A percentile compares a stretch with the other conserved stretches of the same genome.
phyloP scores from a whole-genome alignment of 2,797 vertebrate genomes.

The Onychomys leucogaster region DNA sequence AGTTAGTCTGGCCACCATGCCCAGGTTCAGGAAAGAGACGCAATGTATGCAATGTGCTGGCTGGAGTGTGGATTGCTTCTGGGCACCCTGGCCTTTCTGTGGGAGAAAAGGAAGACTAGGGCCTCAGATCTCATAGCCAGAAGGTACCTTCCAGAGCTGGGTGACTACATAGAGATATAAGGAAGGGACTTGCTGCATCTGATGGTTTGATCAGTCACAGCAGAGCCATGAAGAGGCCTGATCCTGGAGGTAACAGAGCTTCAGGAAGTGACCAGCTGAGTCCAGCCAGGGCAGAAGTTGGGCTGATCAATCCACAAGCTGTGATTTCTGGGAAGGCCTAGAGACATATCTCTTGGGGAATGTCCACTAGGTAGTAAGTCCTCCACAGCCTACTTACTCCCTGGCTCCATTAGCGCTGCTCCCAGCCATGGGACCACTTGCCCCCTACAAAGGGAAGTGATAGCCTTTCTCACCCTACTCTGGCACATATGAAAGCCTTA shows the following conservation, averaged over 20 bases:
- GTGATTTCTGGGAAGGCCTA: not conserved
- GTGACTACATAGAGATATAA: not conserved
- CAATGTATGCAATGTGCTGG: not conserved
- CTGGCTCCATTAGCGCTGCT: too few species aligned
- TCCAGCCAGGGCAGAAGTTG: not conserved
- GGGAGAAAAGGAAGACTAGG: rapidly evolving
- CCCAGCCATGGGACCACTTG: not conserved
- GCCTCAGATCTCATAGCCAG: not conserved
- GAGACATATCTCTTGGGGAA: not conserved
- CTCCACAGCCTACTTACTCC: not conserved
- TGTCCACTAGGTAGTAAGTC: rapidly evolving
- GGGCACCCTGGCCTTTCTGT: not conserved
- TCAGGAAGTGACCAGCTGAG: not conserved
- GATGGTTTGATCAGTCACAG: too few species aligned
- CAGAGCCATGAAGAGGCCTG: not conserved
- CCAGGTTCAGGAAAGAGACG: not conserved
- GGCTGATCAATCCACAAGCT: not conserved
- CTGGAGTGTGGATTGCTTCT: not conserved
- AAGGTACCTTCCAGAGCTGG: not conserved
- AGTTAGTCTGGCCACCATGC: not conserved
- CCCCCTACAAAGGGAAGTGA: not conserved
- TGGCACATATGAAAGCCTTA: not conserved
- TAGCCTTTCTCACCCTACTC: not conserved
- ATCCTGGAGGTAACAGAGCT: not conserved
- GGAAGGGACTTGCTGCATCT: too few species aligned